Conservation (phyloP, 2,113 vertebrate species). For the Clarias batrachus region DNA sequence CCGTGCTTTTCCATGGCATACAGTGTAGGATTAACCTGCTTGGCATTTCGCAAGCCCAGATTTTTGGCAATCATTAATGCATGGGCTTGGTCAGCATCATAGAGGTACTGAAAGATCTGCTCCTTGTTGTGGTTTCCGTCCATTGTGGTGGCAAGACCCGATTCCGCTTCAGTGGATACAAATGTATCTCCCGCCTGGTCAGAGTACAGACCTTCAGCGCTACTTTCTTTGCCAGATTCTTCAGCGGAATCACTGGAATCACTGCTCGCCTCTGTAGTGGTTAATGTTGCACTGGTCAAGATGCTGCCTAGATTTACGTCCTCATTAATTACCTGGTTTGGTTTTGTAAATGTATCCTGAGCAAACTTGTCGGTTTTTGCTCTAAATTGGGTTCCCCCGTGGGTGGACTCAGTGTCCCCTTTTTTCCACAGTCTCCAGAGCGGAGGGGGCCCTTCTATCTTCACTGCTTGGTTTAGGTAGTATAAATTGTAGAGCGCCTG, state of each 20-base stretch:
- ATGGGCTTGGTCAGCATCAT: conserved; percentile 64
- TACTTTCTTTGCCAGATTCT: conserved; percentile 59
- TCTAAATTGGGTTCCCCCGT: neutral
- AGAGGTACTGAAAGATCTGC: conserved; percentile 78
- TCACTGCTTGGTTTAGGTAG: conserved; percentile 62
- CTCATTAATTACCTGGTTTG: neutral
- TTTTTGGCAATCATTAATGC: conserved; percentile 84
- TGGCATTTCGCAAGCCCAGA: conserved; percentile 75
- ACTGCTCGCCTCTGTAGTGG: neutral
- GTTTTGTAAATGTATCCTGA: neutral
- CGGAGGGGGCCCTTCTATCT: conserved; percentile 66
- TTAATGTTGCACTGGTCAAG: neutral
- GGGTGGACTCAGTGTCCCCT: neutral
- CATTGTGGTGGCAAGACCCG: conserved; percentile 67
- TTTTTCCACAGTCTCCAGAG: conserved; percentile 73
- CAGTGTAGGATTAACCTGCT: conserved; percentile 80
- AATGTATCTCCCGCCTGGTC: conserved; percentile 43
- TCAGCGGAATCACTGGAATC: conserved; percentile 21
- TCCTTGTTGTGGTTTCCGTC: conserved; percentile 81
- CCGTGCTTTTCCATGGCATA: conserved; percentile 83
- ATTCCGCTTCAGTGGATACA: conserved; percentile 2
- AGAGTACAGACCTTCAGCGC: conserved; percentile 53
- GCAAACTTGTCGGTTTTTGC: neutral
- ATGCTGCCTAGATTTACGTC: neutral
- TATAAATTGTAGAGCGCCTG: conserved; percentile 76